Evolutionary conservation across 2,113 vertebrate genomes (phyloP).

Genomic region (Arizona elegans): DNA sequence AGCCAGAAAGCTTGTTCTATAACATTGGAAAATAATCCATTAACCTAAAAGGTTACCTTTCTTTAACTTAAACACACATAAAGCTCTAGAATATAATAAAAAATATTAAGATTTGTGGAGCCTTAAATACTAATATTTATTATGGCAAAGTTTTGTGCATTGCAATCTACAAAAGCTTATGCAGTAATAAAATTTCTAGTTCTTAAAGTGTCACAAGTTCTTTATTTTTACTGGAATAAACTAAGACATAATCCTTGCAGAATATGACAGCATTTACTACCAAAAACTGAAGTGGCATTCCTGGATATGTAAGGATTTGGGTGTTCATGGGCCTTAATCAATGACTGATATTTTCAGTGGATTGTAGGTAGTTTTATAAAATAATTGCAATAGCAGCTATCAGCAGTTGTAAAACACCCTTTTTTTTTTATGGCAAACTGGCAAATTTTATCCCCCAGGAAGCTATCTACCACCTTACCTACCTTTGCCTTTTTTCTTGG

Average conservation of each 20-base stretch:
- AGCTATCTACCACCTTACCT: background rate
- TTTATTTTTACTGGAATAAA: background rate
- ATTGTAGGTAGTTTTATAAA: background rate
- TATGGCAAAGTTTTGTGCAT: background rate
- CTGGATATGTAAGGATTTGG: background rate
- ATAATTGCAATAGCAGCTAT: background rate
- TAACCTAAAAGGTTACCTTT: background rate
- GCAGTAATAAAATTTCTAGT: background rate
- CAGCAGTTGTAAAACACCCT: background rate
- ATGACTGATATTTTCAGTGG: background rate
- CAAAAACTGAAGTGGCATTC: background rate
- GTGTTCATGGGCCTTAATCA: background rate
- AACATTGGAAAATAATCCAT: background rate
- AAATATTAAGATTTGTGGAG: background rate
- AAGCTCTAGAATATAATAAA: background rate
- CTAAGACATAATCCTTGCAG: background rate
- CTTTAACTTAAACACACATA: background rate
- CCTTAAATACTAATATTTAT: background rate
- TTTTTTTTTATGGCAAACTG: background rate
- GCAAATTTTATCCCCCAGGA: background rate
- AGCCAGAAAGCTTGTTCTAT: background rate
- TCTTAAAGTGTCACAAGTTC: background rate
- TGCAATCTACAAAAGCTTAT: background rate
- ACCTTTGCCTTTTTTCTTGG: background rate
- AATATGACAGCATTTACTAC: background rate